Evolutionary conservation across 2,113 vertebrate genomes (phyloP), one percentile per base, ranked within the genome.

Genomic region (Chroicocephalus ridibundus): DNA sequence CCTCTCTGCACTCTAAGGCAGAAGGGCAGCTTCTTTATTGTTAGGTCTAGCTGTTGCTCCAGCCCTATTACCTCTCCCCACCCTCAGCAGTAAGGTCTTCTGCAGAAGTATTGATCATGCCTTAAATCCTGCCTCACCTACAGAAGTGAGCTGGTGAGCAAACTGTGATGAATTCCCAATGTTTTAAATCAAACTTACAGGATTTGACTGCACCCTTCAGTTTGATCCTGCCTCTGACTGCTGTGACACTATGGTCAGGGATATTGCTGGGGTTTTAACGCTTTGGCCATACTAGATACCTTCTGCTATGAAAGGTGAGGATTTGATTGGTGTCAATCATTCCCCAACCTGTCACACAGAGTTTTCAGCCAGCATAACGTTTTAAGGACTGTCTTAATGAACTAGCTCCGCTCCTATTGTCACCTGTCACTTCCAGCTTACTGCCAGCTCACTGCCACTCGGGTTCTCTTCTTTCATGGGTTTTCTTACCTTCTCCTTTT

Each of bases 271-370:
- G 96, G 91, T 97, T 97, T 97, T 98, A 97, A 97, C 25, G 21
- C 76, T 95, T 97, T 80, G 94, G 91, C 91, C 24, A 5, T 70
- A 94, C 62, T 5, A 94, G 87, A 75, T 44, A 87, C 60, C 62
- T 94, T 97, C 97, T 94, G 76, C 44, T 90, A 84, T 1, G 40
- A 92, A 95, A 92, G 89, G 66, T 79, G 54, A 91, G 52, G 70
- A 82, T 96, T 97, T 98, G 97, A 98, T 96, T 98, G 97, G 86
- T 95, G 96, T 96, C 97, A 97, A 91, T 97, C 97, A 97, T 96
- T 96, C 78, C 40, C 76, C 94, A 97, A 89, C 78, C 95, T 96
- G 93, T 97, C 97, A 94, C 92, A 85, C 21, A 20, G 82, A 96
- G 52, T 94, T 95, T 88, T 44, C 11, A 97, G 93, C 72, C 84